A percentile compares a stretch with the other conserved stretches of the same genome.
Evolutionary conservation across 2,797 vertebrate species (phyloP).

Genomic region (Fistularia tabacaria): DNA sequence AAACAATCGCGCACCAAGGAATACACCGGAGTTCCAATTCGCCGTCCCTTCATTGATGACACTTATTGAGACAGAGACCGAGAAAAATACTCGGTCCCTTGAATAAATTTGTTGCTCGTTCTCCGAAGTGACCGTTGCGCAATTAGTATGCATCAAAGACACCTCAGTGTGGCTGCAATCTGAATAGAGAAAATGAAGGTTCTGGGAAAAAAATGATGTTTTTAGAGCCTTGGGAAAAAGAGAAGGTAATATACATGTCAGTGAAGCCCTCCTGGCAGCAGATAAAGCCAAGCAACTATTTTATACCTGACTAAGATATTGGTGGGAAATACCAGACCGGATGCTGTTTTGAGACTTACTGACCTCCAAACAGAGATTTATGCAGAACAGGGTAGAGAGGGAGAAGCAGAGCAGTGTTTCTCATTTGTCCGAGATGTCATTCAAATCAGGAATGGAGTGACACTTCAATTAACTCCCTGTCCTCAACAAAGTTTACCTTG

Average conservation of each 20-base stretch:
- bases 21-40: slow-evolving; percentile 27
- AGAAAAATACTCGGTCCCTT: slow-evolving; percentile 45
- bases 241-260: slow-evolving; percentile 68
- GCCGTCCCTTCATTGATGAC: slow-evolving; percentile 44
- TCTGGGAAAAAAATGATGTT: slow-evolving; percentile 67
- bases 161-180: slow-evolving; percentile 54
- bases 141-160: slow-evolving; percentile 72
- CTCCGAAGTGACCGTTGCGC: slow-evolving; percentile 53
- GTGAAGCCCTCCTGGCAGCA: slow-evolving; percentile 54
- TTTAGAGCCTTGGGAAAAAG: slow-evolving; percentile 68
- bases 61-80: slow-evolving; percentile 44
- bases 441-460: slow-evolving; percentile 67
- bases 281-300: slow-evolving; percentile 53
- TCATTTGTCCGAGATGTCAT: slow-evolving; percentile 68
- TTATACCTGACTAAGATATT: slow-evolving; percentile 55
- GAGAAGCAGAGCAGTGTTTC: slow-evolving; percentile 45
- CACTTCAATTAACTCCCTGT: slow-evolving; percentile 74
- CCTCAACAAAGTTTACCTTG: slow-evolving; percentile 71
- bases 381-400: slow-evolving; percentile 54
- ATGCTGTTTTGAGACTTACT: slow-evolving; percentile 57
- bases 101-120: slow-evolving; percentile 31
- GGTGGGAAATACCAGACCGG: slow-evolving; percentile 63
- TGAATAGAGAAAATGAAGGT: slow-evolving; percentile 66
- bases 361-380: slow-evolving; percentile 70
- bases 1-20: slow-evolving; percentile 55